Base-by-base conservation (phyloP, 2,797 vertebrate species). In the Acanthurus lineatus region DNA sequence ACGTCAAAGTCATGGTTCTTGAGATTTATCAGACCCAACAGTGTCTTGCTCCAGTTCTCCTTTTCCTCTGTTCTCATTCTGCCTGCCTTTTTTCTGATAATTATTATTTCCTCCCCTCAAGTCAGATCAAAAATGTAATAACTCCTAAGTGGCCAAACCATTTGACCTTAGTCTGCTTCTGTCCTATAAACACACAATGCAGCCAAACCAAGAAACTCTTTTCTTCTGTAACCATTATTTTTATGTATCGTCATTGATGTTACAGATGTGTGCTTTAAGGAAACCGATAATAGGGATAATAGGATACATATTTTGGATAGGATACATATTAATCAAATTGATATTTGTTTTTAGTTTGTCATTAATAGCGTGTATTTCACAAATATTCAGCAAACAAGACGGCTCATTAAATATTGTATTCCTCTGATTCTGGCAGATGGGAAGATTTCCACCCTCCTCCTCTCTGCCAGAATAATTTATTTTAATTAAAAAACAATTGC, bases 31-130 rank as follows among this genome's bases (percentile, higher is more conserved):
- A 44, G 51, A 63, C 3, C 47, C 53, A 53, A 16, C 22, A 52
- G 25, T 74, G 70, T 67, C 62, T 66, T 53, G 70, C 79, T 78
- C 71, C n/a, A 62, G 51, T 78, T 77, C 52, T 72, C 47, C 40
- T 32, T 79, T 42, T 44, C 20, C 14, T 69, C 52, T 69, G 76
- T n/a, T 69, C 62, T 72, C 63, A 69, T 75, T 80, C 56, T 60
- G 19, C 51, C 42, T 49, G 51, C n/a, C 10, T 2, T 48, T 58
- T 51, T 35, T 77, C 48, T 40, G 62, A 78, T 77, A 49, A 60
- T 82, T 69, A 69, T 35, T 73, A 62, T 71, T 48, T 54, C 56
- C 40, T 68, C 49, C 59, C 82, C 52, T 59, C 57, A 28, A 64
- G 53, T 48, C 57, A 61, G 7, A 70, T 69, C 25, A 11, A 35